Evolutionary conservation across 2,888 invertebrate species (phyloP).

Genomic region (Dendrolimus houi): DNA sequence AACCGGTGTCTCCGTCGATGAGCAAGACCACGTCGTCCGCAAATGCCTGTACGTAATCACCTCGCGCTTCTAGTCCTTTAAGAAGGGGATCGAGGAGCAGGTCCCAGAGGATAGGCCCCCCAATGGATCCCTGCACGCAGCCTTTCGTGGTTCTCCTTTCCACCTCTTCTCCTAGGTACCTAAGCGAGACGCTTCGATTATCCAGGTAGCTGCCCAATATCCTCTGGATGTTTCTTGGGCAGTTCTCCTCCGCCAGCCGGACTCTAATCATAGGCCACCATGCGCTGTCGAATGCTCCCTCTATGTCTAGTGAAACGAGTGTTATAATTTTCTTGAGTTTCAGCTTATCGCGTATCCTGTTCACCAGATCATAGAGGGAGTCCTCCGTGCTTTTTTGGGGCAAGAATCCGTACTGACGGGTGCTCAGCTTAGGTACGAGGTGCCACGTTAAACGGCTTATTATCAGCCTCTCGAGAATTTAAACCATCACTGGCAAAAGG

Average conservation of each 20-base stretch:
- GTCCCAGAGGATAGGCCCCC: constrained; percentile 7
- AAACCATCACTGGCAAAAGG: too few species aligned
- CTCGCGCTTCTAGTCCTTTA: not conserved
- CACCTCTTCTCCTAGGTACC: not conserved
- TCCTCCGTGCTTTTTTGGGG: too few species aligned
- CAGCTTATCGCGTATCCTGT: too few species aligned
- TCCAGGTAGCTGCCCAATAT: not conserved
- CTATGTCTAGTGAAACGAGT: constrained; percentile 2
- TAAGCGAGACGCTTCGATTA: not conserved
- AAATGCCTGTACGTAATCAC: constrained; percentile 3
- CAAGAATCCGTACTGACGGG: too few species aligned
- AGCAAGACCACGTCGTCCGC: not conserved
- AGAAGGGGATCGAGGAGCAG: constrained; percentile 6
- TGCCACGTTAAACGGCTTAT: too few species aligned
- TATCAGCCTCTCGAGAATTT: too few species aligned
- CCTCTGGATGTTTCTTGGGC: not conserved
- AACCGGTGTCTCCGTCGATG: not conserved
- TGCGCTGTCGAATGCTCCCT: constrained; percentile 4
- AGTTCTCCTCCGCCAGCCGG: not conserved
- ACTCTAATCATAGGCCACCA: constrained; percentile 6
- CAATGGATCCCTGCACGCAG: constrained; percentile 1
- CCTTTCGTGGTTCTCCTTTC: constrained; percentile 1
- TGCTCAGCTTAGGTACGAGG: too few species aligned
- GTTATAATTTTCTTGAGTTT: not conserved
- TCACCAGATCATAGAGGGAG: too few species aligned